A percentile compares a stretch with the other conserved stretches of the same genome.
Conservation (phyloP, 2,797 vertebrate genomes). For the Falco rusticolus region DNA sequence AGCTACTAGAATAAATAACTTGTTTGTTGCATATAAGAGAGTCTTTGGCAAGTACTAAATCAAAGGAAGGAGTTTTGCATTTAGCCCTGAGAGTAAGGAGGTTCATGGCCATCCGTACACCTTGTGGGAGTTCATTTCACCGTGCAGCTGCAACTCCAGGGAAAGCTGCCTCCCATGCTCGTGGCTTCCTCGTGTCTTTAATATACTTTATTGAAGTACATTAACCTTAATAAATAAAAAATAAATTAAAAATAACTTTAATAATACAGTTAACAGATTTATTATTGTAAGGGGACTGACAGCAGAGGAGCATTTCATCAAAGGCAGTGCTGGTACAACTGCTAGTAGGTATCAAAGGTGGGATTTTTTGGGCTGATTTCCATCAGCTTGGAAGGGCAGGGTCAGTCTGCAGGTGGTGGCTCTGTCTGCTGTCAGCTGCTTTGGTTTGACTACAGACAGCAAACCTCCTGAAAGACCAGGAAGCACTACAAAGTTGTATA, state of each 20-base stretch:
- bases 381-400: not conserved
- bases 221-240: too few relatives aligned
- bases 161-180: not conserved
- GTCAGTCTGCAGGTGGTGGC: not conserved
- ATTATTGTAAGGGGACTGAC: not conserved
- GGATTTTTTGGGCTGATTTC: not conserved
- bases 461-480: not conserved
- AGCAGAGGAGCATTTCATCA: not conserved
- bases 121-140: not conserved
- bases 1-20: not conserved
- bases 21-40: not conserved
- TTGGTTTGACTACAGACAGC: not conserved
- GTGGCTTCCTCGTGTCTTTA: rapidly evolving
- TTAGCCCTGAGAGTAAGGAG: not conserved
- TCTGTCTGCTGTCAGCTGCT: not conserved
- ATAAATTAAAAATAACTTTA: too few relatives aligned
- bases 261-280: not conserved
- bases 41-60: not conserved
- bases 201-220: too few relatives aligned
- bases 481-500: not conserved
- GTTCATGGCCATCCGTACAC: rapidly evolving
- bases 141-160: rapidly evolving
- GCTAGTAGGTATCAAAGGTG: not conserved
- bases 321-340: not conserved
- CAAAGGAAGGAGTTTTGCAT: not conserved